Percentiles rank a stretch among this genome's conserved stretches.
These are phyloP conservation scores for Diphyllodes magnificus DNA, from an alignment of 2,113 vertebrate genomes.

Conservation along the genomic window DNA sequence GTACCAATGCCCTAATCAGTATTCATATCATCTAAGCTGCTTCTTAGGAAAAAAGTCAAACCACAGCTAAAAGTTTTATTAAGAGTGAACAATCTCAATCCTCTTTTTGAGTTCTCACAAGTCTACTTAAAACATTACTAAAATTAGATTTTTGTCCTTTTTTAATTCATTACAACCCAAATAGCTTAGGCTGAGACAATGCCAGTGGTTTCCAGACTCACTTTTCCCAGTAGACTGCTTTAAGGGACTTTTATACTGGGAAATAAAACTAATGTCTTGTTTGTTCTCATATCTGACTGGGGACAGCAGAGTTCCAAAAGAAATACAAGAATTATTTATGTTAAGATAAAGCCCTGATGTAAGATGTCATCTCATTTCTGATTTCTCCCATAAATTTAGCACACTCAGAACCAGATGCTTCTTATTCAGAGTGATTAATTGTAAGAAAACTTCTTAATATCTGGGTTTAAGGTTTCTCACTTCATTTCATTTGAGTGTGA, in stretches of 20 bases:
- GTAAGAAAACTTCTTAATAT: not conserved
- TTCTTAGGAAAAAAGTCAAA: not conserved
- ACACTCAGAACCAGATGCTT: not conserved
- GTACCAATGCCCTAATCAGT: not conserved
- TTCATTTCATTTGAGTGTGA: not conserved
- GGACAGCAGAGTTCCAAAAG: constrained; percentile 24
- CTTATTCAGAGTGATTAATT: not conserved
- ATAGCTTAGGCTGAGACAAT: not conserved
- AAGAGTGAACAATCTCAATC: not conserved
- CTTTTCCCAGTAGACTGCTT: constrained; percentile 3
- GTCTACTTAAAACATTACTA: not conserved
- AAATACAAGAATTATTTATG: constrained; percentile 27
- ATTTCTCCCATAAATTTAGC: not conserved
- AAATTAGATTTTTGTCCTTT: constrained; percentile 1
- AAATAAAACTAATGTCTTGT: not conserved
- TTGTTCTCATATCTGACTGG: constrained; percentile 22
- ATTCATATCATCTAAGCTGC: not conserved
- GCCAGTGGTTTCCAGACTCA: not conserved
- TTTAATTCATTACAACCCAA: not conserved
- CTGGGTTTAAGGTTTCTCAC: not conserved
- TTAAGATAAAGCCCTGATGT: constrained; percentile 10
- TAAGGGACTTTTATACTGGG: constrained; percentile 5
- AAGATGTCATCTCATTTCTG: constrained; percentile 12
- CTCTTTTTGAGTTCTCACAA: not conserved
- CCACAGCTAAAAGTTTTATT: not conserved